phyloP scores from a whole-genome alignment of 2,888 invertebrate genomes.

The Sarcophaga subvicina region DNA sequence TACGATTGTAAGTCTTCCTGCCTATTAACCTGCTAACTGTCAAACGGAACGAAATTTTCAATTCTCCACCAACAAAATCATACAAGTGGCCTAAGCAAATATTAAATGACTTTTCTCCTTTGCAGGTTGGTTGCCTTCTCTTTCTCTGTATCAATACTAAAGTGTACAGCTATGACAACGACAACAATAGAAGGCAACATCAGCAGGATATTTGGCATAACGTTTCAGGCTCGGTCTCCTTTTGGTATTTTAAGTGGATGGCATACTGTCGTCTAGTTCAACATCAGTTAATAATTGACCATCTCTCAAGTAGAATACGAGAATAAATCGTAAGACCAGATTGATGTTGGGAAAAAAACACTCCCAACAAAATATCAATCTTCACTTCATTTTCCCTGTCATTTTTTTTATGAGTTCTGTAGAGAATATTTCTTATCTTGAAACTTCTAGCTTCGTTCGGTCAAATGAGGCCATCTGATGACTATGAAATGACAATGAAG shows the following conservation, averaged over 20 bases:
- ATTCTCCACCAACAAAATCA: conserved; percentile 61
- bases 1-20: conserved; percentile 60
- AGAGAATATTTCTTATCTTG: conserved; percentile 40
- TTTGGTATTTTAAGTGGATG: conserved; percentile 60
- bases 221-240: conserved; percentile 52
- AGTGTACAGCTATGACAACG: conserved; percentile 37
- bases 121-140: conserved; percentile 33
- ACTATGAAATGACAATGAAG: background rate
- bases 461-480: conserved; percentile 1
- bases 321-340: background rate
- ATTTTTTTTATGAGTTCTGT: background rate
- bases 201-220: conserved; percentile 67
- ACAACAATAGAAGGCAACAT: conserved; percentile 19
- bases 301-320: conserved; percentile 33
- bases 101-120: conserved; percentile 62
- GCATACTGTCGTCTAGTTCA: conserved; percentile 32
- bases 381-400: conserved; percentile 1
- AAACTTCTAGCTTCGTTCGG: background rate
- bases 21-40: conserved; percentile 63
- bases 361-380: background rate
- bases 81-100: conserved; percentile 70
- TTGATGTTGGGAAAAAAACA: conserved; percentile 48
- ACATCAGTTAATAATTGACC: conserved; percentile 63
- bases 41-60: conserved; percentile 66
- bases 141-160: background rate